Evolutionary conservation across 2,113 vertebrate genomes (phyloP), one percentile per base, ranked within the genome.

Genomic region (Hippocampus guttulatus): DNA sequence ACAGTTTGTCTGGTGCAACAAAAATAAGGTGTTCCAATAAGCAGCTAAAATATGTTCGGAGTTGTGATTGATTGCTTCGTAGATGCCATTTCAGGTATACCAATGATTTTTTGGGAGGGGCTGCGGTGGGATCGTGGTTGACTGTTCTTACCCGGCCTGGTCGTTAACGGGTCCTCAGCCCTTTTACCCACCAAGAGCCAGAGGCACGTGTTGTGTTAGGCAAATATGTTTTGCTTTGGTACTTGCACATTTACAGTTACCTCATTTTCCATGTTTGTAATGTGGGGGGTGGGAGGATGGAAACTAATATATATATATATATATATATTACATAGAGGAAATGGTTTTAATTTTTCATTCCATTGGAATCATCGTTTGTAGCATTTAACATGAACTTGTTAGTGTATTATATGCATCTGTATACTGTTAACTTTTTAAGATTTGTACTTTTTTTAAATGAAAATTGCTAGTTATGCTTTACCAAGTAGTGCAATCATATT

Each of bases 391-490:
- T 40, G 95, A 94, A 95, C 94, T 98, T 96, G 96, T 95, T 95
- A 95, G 95, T 98, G 95, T 97, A 98, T 95, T 96, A 98, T 98
- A 96, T 96, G 96, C 94, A 93, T 98, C 96, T 98, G 96, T 98
- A 98, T 96, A 99, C 95, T 95, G 96, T 98, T 96, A 97, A 97
- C 97, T 98, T 99, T 99, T 98, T 98, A 98, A 99, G 95, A 98
- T 99, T 98, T 99, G 96, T 99, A 99, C 97, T 98, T 98, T 99
- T 99, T 98, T 98, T 98, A 99, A 97, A 97, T 96, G 95, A 98
- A 98, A 99, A 95, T 98, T 98, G 97, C 96, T 98, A 99, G 96
- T 98, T 98, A 94, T 97, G 96, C 96, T 99, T 99, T 96, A 98
- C 94, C 94, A 95, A 95, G 96, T 99, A 97, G 96, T 99, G 96